These are phyloP conservation scores for Talpa occidentalis DNA, from an alignment of 2,113 vertebrate species.

Conservation along the genomic window DNA sequence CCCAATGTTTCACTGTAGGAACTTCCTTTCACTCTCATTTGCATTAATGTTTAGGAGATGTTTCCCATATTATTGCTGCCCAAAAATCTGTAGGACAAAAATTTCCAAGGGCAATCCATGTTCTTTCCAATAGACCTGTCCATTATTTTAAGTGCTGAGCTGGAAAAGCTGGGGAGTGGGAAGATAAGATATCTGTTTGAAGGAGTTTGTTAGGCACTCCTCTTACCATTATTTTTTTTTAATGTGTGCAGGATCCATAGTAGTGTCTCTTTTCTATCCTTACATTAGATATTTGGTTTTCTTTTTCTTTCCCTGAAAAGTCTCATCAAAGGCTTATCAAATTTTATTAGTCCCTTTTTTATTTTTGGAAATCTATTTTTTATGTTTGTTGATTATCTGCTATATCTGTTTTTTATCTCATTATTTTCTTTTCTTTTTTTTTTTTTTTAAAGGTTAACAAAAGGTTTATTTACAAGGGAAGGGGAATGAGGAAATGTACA, in stretches of 20 bases:
- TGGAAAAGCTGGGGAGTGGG: neutral
- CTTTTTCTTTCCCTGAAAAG: neutral
- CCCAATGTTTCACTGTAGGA: neutral
- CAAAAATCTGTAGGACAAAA: neutral
- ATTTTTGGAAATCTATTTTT: too few relatives aligned
- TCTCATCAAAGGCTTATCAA: neutral
- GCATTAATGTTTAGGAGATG: neutral
- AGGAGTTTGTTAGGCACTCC: neutral
- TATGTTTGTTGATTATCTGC: neutral
- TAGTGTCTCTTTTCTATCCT: neutral
- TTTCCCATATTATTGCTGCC: neutral
- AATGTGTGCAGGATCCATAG: neutral
- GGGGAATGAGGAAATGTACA: too few relatives aligned
- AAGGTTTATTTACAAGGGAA: too few relatives aligned
- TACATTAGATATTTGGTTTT: neutral
- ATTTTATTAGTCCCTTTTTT: neutral
- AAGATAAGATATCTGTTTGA: neutral
- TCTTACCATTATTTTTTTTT: neutral
- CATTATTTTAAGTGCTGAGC: neutral
- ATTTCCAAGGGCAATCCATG: neutral
- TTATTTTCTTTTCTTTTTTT: neutral
- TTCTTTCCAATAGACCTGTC: neutral
- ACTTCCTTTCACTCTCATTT: neutral
- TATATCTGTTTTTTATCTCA: neutral
- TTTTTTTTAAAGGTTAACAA: too few relatives aligned